phyloP scores from a whole-genome alignment of 2,113 vertebrate species.

The Solea solea region DNA sequence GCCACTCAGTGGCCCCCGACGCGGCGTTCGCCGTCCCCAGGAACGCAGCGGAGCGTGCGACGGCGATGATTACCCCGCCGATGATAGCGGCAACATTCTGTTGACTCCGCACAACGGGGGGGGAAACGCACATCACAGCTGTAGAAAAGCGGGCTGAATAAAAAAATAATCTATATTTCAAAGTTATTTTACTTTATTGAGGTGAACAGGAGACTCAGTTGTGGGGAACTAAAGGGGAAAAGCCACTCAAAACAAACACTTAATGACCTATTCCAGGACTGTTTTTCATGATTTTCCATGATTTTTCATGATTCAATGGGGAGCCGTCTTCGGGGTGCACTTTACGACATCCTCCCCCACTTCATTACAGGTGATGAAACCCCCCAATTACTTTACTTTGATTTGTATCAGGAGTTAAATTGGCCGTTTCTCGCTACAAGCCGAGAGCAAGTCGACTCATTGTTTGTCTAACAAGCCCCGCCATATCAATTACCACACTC shows the following conservation, averaged over 20 bases:
- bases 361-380: slow-evolving; percentile 47
- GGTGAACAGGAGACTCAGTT: no score
- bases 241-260: no score
- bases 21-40: slow-evolving; percentile 33
- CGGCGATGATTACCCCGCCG: slow-evolving; percentile 61
- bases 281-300: not conserved
- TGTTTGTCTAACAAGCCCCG: slow-evolving; percentile 57
- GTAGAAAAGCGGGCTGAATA: not conserved
- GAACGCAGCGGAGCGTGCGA: slow-evolving; percentile 30
- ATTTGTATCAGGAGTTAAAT: slow-evolving; percentile 55
- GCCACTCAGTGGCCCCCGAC: slow-evolving; percentile 49
- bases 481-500: slow-evolving; percentile 50
- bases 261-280: not conserved
- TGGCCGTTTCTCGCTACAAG: slow-evolving; percentile 35
- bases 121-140: not conserved
- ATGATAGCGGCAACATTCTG: slow-evolving; percentile 35
- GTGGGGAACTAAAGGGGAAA: no score
- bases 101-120: slow-evolving; percentile 45
- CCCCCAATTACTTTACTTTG: slow-evolving; percentile 43
- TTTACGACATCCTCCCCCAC: slow-evolving; percentile 2
- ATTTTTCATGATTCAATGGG: not conserved
- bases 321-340: not conserved
- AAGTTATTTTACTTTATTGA: not conserved
- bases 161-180: not conserved
- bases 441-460: slow-evolving; percentile 36